Conservation (phyloP, 2,888 invertebrate genomes). For the Macrophya alboannulata region DNA sequence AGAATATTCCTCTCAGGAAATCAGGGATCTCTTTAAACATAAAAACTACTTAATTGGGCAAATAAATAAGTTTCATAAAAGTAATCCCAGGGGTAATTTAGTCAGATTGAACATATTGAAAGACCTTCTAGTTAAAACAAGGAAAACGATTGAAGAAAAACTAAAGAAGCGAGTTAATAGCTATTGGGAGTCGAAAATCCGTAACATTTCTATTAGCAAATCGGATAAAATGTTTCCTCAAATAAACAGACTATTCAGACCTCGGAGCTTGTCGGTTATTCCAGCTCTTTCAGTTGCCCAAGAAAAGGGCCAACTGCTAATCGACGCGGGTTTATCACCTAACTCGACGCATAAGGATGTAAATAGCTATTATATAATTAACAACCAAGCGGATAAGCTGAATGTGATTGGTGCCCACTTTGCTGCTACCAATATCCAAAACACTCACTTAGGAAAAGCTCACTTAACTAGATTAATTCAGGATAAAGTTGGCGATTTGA, state of each 20-base stretch:
- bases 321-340: neutral
- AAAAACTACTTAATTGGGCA: neutral
- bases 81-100: neutral
- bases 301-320: neutral
- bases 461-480: too few relatives aligned
- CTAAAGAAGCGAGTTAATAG: neutral
- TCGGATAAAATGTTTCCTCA: neutral
- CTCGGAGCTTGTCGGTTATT: neutral
- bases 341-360: neutral
- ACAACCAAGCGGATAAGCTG: conserved; percentile 19
- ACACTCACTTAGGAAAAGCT: too few relatives aligned
- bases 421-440: conserved; percentile 32
- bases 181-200: neutral
- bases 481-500: too few relatives aligned
- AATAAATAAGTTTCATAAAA: neutral
- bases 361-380: neutral
- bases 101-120: conserved; percentile 2
- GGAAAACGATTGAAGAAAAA: neutral
- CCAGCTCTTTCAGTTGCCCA: neutral
- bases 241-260: too few relatives aligned
- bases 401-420: conserved; percentile 54
- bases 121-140: neutral
- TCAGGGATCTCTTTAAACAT: neutral
- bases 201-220: neutral
- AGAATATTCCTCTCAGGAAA: neutral